phyloP scores from a whole-genome alignment of 2,797 vertebrate genomes.

The Echeneis naucrates region DNA sequence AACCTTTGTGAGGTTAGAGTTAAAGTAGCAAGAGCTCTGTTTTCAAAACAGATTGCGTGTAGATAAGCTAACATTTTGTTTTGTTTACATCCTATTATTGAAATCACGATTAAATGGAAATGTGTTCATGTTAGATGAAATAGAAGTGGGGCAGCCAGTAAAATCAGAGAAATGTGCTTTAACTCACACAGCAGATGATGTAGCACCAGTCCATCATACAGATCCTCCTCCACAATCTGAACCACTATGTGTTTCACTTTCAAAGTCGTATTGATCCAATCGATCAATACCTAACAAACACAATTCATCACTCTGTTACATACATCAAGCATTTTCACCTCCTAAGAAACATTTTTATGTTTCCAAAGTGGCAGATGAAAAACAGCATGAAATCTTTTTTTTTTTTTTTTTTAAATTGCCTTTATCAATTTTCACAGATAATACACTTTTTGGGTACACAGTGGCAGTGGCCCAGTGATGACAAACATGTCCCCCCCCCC shows the following conservation, averaged over 20 bases:
- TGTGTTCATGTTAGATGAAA: constrained; percentile 24
- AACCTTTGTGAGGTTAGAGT: neutral
- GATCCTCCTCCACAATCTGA: constrained; percentile 91
- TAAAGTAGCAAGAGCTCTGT: neutral
- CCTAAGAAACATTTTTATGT: constrained; percentile 16
- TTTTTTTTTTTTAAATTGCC: constrained; percentile 9
- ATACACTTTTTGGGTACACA: constrained; percentile 9
- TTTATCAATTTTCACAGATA: constrained; percentile 27
- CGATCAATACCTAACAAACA: constrained; percentile 84
- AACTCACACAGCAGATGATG: constrained; percentile 94
- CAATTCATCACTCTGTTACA: constrained; percentile 60
- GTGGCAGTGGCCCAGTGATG: constrained; percentile 24
- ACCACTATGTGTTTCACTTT: constrained; percentile 92
- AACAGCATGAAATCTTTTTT: constrained; percentile 20
- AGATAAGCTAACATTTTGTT: too few species aligned
- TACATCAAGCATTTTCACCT: constrained; percentile 46
- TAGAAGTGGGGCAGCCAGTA: neutral
- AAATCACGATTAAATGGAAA: constrained; percentile 13
- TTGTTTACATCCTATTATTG: constrained; percentile 8
- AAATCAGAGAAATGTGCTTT: constrained; percentile 16
- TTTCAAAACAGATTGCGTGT: too few species aligned
- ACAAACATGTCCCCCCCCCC: constrained; percentile 3
- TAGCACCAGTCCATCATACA: constrained; percentile 95
- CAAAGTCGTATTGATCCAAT: constrained; percentile 92
- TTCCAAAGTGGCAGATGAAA: constrained; percentile 23